Evolutionary conservation across 2,113 vertebrate species (phyloP).

Genomic region (Merops nubicus): DNA sequence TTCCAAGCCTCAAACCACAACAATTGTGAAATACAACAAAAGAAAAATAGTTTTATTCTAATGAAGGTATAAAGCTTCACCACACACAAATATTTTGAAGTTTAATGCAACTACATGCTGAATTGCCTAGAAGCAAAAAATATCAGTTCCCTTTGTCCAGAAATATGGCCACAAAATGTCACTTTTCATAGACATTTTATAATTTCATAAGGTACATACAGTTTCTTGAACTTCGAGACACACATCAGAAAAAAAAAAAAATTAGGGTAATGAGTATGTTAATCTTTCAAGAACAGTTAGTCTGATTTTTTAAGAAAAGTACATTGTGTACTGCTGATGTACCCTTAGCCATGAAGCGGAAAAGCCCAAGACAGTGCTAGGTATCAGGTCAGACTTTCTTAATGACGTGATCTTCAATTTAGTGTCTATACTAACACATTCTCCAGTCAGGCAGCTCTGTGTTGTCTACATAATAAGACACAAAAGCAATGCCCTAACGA

Average conservation of each 20-base stretch:
- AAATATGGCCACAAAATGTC: background rate
- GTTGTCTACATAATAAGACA: background rate
- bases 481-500: background rate
- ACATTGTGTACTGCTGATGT: background rate
- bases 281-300: background rate
- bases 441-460: background rate
- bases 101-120: background rate
- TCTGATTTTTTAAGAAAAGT: background rate
- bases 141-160: background rate
- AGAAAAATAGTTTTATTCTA: background rate
- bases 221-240: background rate
- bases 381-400: background rate
- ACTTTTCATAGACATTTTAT: background rate
- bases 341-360: background rate
- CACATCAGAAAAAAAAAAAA: background rate
- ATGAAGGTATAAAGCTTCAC: background rate
- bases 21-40: background rate
- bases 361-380: background rate
- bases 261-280: background rate
- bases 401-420: background rate
- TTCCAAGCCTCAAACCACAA: too few relatives aligned
- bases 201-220: background rate
- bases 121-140: background rate
- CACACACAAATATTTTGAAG: background rate
- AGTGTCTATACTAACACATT: background rate